These are phyloP conservation scores for Limnephilus rhombicus DNA, from an alignment of 2,888 invertebrate species.

Conservation along the genomic window DNA sequence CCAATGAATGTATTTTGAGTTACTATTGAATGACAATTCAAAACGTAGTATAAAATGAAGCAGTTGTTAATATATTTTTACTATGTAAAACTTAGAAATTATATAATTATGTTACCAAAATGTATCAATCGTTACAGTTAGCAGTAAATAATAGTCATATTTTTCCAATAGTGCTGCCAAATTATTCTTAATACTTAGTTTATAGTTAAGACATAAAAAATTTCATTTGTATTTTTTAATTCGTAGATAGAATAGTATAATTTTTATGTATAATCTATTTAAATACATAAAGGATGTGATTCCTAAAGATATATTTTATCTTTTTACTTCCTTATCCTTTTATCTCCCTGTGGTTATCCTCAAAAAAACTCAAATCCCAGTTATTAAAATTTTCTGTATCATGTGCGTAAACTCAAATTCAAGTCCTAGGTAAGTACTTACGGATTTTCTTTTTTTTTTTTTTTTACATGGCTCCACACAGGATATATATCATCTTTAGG, in stretches of 20 bases:
- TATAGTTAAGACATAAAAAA: constrained; percentile 76
- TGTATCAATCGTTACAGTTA: constrained; percentile 65
- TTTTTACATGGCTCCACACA: too few relatives aligned
- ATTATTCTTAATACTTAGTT: constrained; percentile 75
- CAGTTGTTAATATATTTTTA: constrained; percentile 65
- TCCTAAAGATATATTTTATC: not conserved
- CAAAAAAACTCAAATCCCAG: not conserved
- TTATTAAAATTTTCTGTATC: not conserved
- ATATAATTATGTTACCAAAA: constrained; percentile 65
- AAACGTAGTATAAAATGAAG: constrained; percentile 55
- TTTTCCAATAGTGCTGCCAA: constrained; percentile 79
- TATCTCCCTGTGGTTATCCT: not conserved
- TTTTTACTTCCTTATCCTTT: not conserved
- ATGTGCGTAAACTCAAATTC: too few relatives aligned
- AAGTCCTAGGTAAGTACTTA: too few relatives aligned
- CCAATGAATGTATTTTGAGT: constrained; percentile 44
- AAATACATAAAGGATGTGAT: constrained; percentile 63
- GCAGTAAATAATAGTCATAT: constrained; percentile 70
- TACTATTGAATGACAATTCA: constrained; percentile 47
- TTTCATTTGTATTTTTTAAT: constrained; percentile 71
- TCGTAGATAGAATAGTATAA: constrained; percentile 64
- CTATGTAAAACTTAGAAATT: constrained; percentile 62
- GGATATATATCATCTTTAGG: too few relatives aligned
- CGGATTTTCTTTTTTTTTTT: too few relatives aligned
- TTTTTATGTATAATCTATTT: constrained; percentile 66